Conservation (phyloP, 92 coral and sea anemone species). For the Chrysogorgia sp. region DNA sequence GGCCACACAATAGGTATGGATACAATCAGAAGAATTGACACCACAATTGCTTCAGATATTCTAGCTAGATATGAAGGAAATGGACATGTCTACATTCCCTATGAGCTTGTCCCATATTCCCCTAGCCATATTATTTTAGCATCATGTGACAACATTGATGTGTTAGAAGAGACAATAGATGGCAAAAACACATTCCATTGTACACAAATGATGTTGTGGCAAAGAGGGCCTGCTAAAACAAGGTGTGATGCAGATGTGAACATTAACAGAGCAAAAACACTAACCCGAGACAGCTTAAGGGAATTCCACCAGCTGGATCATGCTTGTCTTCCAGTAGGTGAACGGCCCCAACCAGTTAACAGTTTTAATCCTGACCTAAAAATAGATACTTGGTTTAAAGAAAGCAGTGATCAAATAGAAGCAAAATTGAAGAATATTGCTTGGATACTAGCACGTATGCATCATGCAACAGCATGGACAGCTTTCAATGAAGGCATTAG, state of each 20-base stretch:
- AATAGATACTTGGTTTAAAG: constrained; percentile 25
- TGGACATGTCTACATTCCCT: constrained; percentile 40
- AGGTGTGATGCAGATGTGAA: constrained; percentile 6
- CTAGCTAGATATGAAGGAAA: constrained; percentile 44
- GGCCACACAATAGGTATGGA: constrained; percentile 47
- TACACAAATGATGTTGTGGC: constrained; percentile 52
- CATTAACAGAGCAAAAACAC: constrained; percentile 31
- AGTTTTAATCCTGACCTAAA: constrained; percentile 6
- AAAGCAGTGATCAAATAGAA: constrained; percentile 11
- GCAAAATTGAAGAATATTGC: constrained; percentile 25
- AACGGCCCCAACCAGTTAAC: constrained; percentile 19
- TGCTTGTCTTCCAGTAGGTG: constrained; percentile 26
- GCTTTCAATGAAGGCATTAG: constrained; percentile 20
- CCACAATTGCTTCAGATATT: constrained; percentile 51
- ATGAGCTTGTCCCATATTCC: constrained; percentile 35
- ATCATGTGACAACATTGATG: constrained; percentile 52
- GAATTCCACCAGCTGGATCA: constrained; percentile 33
- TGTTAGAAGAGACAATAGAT: constrained; percentile 49
- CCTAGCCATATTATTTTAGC: constrained; percentile 37
- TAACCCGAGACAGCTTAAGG: constrained; percentile 5
- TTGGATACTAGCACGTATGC: constrained; percentile 24
- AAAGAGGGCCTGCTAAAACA: constrained; percentile 56
- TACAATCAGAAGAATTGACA: constrained; percentile 42
- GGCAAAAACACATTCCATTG: constrained; percentile 56
- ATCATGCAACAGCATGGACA: constrained; percentile 21